Percentiles rank a stretch among this genome's conserved stretches.
phyloP scores from a whole-genome alignment of 2,888 invertebrate genomes.

The Papilio elwesi region DNA sequence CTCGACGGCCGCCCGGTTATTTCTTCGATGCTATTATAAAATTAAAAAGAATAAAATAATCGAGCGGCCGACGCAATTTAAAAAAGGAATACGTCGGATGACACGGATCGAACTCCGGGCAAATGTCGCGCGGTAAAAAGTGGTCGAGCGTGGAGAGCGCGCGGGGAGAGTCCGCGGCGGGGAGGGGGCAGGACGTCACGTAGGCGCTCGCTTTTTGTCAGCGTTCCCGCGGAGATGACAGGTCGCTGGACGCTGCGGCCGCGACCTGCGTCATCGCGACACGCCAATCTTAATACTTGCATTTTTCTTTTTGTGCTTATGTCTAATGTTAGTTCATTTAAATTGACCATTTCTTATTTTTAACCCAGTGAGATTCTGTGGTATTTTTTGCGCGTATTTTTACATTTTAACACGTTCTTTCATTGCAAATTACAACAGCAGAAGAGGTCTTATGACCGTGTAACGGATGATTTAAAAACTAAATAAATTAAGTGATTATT shows the following conservation, averaged over 20 bases:
- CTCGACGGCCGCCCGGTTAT: conserved; percentile 66
- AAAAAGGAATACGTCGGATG: conserved; percentile 84
- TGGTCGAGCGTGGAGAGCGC: conserved; percentile 70
- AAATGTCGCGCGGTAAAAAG: conserved; percentile 84
- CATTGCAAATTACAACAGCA: no score
- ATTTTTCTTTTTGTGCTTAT: conserved; percentile 48
- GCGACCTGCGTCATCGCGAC: conserved; percentile 61
- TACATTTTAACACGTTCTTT: background rate
- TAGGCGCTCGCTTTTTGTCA: conserved; percentile 83
- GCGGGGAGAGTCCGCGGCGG: conserved; percentile 47
- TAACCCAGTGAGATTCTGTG: background rate
- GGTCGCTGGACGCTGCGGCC: conserved; percentile 79
- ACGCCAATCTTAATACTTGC: conserved; percentile 73
- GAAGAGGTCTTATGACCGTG: background rate
- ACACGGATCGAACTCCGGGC: conserved; percentile 85
- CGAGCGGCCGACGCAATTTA: conserved; percentile 77
- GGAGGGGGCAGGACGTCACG: conserved; percentile 78
- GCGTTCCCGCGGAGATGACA: conserved; percentile 84
- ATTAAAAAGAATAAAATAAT: conserved; percentile 81
- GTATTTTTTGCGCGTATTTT: background rate
- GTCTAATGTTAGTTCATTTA: conserved; percentile 32
- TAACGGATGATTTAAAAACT: background rate
- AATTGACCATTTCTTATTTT: background rate
- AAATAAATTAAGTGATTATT: no score
- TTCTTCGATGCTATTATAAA: conserved; percentile 75